These are phyloP conservation scores for Microplitis demolitor DNA, from an alignment of 1,140 invertebrate species.

Conservation along the genomic window DNA sequence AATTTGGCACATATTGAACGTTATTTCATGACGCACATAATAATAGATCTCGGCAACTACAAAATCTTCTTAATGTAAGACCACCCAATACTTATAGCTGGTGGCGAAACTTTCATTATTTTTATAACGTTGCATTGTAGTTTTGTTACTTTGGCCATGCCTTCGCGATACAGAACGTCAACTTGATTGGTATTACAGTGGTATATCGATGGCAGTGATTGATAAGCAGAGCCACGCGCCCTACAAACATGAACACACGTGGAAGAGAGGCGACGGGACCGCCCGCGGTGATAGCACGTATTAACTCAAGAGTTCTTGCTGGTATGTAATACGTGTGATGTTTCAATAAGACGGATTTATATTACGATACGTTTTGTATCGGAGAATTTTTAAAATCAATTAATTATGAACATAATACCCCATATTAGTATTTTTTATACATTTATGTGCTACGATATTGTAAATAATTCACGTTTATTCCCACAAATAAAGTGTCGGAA, in stretches of 20 bases:
- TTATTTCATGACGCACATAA: slow-evolving; percentile 9
- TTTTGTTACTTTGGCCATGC: slow-evolving; percentile 7
- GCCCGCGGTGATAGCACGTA: slow-evolving; percentile 24
- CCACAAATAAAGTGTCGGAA: no score
- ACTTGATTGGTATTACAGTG: slow-evolving; percentile 39
- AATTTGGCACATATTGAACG: neutral
- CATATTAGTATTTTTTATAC: no score
- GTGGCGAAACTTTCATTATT: neutral
- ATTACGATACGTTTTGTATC: neutral
- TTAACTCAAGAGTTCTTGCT: neutral
- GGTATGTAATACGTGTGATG: neutral
- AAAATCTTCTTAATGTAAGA: slow-evolving; percentile 2
- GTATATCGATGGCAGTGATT: slow-evolving; percentile 41
- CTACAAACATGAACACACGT: slow-evolving; percentile 33
- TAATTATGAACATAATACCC: no score
- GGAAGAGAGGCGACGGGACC: slow-evolving; percentile 35
- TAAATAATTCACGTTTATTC: no score
- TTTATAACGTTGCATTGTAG: neutral
- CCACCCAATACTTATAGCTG: neutral
- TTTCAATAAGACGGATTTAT: neutral
- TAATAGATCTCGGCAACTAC: slow-evolving; percentile 9
- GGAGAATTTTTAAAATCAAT: neutral
- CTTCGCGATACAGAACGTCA: slow-evolving; percentile 1
- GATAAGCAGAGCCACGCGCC: slow-evolving; percentile 49
- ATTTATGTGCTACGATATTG: no score